phyloP scores from a whole-genome alignment of 2,888 invertebrate species.

The Morpho helenor region DNA sequence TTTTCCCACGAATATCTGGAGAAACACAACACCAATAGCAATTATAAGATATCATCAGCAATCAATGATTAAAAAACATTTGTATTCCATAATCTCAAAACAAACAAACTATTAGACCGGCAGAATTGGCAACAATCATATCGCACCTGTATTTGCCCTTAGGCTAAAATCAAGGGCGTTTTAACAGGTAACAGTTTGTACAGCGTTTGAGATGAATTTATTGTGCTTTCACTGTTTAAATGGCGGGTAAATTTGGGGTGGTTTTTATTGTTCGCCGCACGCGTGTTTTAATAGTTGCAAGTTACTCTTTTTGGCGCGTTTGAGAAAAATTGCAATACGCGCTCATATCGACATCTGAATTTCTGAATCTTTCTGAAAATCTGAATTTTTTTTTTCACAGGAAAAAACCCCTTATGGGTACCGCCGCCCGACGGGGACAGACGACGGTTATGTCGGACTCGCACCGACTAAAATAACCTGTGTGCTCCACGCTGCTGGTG shows the following conservation, averaged over 20 bases:
- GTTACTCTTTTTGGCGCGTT: too few relatives aligned
- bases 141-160: slow-evolving; percentile 66
- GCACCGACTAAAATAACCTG: too few relatives aligned
- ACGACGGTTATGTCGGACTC: too few relatives aligned
- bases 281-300: too few relatives aligned
- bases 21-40: not conserved
- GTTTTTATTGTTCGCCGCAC: not conserved
- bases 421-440: too few relatives aligned
- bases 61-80: slow-evolving; percentile 5
- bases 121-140: slow-evolving; percentile 9
- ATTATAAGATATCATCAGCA: slow-evolving; percentile 13
- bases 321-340: too few relatives aligned
- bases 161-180: slow-evolving; percentile 43
- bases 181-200: slow-evolving; percentile 22
- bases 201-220: slow-evolving; percentile 10
- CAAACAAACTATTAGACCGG: slow-evolving; percentile 18
- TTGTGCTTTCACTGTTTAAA: not conserved
- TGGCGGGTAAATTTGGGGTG: slow-evolving; percentile 8
- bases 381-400: too few relatives aligned
- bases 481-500: too few relatives aligned
- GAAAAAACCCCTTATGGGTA: too few relatives aligned
- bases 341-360: too few relatives aligned
- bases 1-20: slow-evolving; percentile 1
- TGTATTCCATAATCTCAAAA: slow-evolving; percentile 14
- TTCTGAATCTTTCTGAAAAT: too few relatives aligned